Evolutionary conservation across 1,140 invertebrate genomes (phyloP), one percentile per base, ranked within the genome.

Genomic region (Drosophila tristis): DNA sequence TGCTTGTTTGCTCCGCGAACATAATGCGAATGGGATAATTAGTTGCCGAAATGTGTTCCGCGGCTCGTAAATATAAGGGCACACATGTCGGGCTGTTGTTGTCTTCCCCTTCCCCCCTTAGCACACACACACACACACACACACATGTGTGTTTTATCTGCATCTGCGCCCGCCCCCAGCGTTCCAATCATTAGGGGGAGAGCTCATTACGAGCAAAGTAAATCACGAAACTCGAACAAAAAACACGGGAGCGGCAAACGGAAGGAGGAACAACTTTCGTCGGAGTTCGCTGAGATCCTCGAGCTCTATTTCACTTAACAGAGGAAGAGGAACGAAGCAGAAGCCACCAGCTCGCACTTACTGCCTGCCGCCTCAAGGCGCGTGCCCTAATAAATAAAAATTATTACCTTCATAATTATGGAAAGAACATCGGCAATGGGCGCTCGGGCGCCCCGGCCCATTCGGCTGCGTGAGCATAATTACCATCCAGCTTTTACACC

Each of bases 391-490:
- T 89, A 89, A 89, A 89, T 89, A 89, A 89, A 89, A 89, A 89
- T 89, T 89, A 89, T 89, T 89, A 89, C 84, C 84, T 89, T 84
- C 84, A 89, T 89, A 89, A 89, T 89, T 89, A 89, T 87, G 86
- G 78, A 60, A 70, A 72, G 76, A 89, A 89, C 84, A 89, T 87
- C 35, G 82, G 78, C 82, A 56, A 82, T 74, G 84, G 35, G 35
- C 35, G 35, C 35, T 9, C 35, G 84, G 35, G 35, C 35, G 35
- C 35, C 35, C 35, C 11, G 11, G 60, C 78, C 70, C 49, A 66
- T 70, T 76, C 78, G 74, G 71, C 82, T 82, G 78, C 84, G 82
- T 89, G 78, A 70, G 72, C 73, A 84, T 84, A 89, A 89, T 89
- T 89, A 89, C 72, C 72, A 70, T 70, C 76, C 76, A 82, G 84